phyloP scores from a whole-genome alignment of 1,140 invertebrate genomes.

The Apis florea region DNA sequence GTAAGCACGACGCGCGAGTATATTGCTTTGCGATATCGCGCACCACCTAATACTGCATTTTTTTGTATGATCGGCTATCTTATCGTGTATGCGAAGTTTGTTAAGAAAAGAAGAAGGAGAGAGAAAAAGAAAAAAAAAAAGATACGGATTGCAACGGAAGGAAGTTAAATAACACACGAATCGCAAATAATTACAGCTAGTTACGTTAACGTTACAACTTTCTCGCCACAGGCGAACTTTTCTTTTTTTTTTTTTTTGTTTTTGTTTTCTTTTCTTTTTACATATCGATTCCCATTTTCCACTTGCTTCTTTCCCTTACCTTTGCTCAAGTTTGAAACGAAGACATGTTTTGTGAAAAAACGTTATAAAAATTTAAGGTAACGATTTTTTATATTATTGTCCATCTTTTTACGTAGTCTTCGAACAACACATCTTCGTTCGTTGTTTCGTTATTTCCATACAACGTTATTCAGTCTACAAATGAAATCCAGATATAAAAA shows the following conservation, averaged over 20 bases:
- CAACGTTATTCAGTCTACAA: constrained; percentile 16
- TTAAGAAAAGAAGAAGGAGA: neutral
- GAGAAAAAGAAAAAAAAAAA: neutral
- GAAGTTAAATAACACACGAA: constrained; percentile 24
- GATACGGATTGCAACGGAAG: constrained; percentile 3
- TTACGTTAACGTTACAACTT: neutral
- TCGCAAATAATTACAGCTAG: neutral
- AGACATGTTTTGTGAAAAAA: constrained; percentile 14
- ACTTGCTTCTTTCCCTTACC: neutral
- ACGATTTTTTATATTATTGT: constrained; percentile 34
- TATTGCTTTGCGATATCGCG: constrained; percentile 1
- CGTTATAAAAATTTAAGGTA: constrained; percentile 15
- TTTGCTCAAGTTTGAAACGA: constrained; percentile 17
- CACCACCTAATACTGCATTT: constrained; percentile 37
- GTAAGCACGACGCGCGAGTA: constrained; percentile 7
- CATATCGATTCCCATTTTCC: too few species aligned
- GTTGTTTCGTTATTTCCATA: neutral
- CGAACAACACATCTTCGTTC: neutral
- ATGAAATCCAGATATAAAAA: constrained; percentile 21
- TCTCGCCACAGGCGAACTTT: neutral
- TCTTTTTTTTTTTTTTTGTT: neutral
- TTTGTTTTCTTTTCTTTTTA: neutral
- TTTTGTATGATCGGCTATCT: constrained; percentile 32
- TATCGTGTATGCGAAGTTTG: constrained; percentile 17
- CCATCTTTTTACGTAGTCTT: neutral